A percentile compares a stretch with the other conserved stretches of the same genome.
phyloP scores from a whole-genome alignment of 2,888 invertebrate species.

The Iselma pallidipennis region DNA sequence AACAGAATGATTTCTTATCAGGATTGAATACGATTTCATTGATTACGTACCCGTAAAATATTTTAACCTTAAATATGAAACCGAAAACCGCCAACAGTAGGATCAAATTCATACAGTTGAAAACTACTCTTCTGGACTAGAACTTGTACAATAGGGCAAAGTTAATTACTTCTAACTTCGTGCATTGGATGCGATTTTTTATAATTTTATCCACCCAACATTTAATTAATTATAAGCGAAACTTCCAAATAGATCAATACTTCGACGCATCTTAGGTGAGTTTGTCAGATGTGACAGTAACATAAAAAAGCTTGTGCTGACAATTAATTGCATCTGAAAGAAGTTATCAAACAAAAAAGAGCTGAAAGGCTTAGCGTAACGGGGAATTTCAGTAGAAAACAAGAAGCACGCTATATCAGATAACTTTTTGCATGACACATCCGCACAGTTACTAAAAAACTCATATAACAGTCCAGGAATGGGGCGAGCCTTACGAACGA shows the following conservation, averaged over 20 bases:
- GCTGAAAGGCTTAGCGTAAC: too few species aligned
- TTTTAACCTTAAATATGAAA: too few species aligned
- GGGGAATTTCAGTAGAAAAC: neutral
- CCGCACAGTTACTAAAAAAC: neutral
- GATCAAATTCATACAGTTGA: too few species aligned
- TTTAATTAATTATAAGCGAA: slow-evolving; percentile 8
- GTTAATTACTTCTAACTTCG: slow-evolving; percentile 3
- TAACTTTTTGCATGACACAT: slow-evolving; percentile 24
- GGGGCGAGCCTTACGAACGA: neutral
- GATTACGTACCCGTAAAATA: too few species aligned
- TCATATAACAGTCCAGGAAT: neutral
- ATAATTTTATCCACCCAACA: slow-evolving; percentile 8
- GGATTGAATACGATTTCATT: too few species aligned
- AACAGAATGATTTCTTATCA: too few species aligned
- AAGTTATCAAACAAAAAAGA: slow-evolving; percentile 9
- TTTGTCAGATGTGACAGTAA: slow-evolving; percentile 5
- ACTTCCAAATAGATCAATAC: neutral
- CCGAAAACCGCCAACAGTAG: too few species aligned
- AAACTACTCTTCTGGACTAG: too few species aligned
- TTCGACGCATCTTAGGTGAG: slow-evolving; percentile 1
- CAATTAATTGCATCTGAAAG: slow-evolving; percentile 23
- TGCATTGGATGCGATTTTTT: slow-evolving; percentile 1
- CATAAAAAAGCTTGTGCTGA: slow-evolving; percentile 4
- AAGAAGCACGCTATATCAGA: slow-evolving; percentile 18
- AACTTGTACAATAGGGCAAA: neutral